Evolutionary conservation across 2,797 vertebrate genomes (phyloP).

Genomic region (Bovichtus diacanthus): DNA sequence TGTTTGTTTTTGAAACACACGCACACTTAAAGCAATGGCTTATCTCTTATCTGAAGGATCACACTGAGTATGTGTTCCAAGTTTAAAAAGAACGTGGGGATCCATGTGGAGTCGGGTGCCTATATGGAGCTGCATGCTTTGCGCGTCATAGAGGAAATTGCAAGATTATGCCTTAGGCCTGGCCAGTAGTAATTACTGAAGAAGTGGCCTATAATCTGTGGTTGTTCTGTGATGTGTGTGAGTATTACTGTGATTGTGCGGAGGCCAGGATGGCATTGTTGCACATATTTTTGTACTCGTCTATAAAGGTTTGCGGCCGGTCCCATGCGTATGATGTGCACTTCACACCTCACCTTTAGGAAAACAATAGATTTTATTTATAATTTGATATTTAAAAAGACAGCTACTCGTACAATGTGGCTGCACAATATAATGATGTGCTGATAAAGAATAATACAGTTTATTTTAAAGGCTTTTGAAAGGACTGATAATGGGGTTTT

Average conservation of each 20-base stretch:
- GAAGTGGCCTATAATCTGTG: constrained; percentile 87
- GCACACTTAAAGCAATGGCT: constrained; percentile 49
- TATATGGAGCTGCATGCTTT: constrained; percentile 77
- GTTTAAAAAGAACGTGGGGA: constrained; percentile 48
- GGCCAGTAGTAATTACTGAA: constrained; percentile 84
- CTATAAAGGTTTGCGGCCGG: constrained; percentile 52
- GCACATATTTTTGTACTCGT: constrained; percentile 63
- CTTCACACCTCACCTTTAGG: constrained; percentile 53
- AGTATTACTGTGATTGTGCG: constrained; percentile 76
- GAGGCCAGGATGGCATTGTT: constrained; percentile 71
- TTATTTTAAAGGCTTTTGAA: constrained; percentile 15
- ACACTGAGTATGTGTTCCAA: constrained; percentile 47
- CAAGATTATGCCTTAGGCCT: constrained; percentile 84
- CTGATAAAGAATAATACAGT: not conserved
- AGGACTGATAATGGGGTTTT: constrained; percentile 7
- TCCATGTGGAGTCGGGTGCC: constrained; percentile 45
- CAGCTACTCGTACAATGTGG: no score
- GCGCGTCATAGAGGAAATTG: constrained; percentile 84
- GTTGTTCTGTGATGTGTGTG: constrained; percentile 80
- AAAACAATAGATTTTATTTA: not conserved
- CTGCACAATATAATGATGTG: not conserved
- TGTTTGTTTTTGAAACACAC: constrained; percentile 49
- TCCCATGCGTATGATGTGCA: constrained; percentile 19
- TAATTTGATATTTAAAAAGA: not conserved
- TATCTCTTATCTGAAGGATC: constrained; percentile 70